These are phyloP conservation scores for Megastigmus dorsalis DNA, from an alignment of 2,888 invertebrate species.

Conservation along the genomic window DNA sequence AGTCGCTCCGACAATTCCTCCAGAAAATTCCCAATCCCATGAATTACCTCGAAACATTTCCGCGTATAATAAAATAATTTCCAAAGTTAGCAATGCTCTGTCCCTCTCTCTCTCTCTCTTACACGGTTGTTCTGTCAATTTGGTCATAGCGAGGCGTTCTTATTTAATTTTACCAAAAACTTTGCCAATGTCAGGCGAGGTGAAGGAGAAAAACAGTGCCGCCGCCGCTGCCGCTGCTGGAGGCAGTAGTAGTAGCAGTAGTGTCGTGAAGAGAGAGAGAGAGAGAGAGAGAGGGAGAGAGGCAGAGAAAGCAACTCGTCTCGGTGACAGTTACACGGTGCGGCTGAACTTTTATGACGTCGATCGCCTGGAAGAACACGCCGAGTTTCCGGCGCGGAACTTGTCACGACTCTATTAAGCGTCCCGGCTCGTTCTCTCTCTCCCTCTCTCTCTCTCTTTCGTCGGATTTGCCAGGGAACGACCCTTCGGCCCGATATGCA, in stretches of 20 bases:
- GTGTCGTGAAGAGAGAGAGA: too few species aligned
- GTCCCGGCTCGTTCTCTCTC: conserved; percentile 19
- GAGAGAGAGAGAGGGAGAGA: not conserved
- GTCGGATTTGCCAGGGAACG: conserved; percentile 7
- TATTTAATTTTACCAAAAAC: conserved; percentile 24
- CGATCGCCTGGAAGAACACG: conserved; percentile 58
- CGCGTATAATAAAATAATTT: too few species aligned
- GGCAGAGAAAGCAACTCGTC: conserved; percentile 36
- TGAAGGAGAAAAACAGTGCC: not conserved
- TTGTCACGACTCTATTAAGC: conserved; percentile 62
- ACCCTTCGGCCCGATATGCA: conserved; percentile 9
- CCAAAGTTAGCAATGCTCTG: too few species aligned
- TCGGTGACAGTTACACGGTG: conserved; percentile 39
- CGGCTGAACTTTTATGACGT: conserved; percentile 55
- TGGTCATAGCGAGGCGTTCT: too few species aligned
- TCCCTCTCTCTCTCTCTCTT: too few species aligned
- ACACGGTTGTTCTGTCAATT: too few species aligned
- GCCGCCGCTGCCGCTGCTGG: too few species aligned
- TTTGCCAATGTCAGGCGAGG: not conserved
- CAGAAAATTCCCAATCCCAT: too few species aligned
- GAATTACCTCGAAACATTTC: too few species aligned
- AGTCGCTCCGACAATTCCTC: too few species aligned
- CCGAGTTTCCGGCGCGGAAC: conserved; percentile 53
- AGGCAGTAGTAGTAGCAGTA: too few species aligned
- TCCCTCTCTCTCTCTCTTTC: not conserved